A percentile compares a stretch with the other conserved stretches of the same genome.
These are phyloP conservation scores for Bellardia pandia DNA, from an alignment of 2,888 invertebrate species.

Conservation along the genomic window DNA sequence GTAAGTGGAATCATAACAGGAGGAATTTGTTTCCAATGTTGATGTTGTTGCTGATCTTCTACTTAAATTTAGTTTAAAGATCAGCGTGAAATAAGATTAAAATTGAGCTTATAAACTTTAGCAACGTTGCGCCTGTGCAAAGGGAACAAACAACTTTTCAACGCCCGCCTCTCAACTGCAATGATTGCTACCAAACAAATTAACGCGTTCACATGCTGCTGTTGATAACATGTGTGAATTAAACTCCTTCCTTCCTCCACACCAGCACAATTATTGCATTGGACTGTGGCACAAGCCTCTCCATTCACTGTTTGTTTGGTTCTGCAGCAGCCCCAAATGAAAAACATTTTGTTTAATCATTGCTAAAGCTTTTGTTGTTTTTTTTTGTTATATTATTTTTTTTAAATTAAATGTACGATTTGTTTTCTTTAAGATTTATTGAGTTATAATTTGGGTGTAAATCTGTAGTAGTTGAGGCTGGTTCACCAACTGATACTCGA, in stretches of 20 bases:
- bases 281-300: constrained; percentile 65
- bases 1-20: constrained; percentile 53
- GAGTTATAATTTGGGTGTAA: constrained; percentile 84
- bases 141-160: constrained; percentile 77
- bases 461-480: constrained; percentile 75
- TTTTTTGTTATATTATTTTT: constrained; percentile 16
- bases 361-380: constrained; percentile 55
- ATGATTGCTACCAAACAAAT: constrained; percentile 70
- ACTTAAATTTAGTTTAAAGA: constrained; percentile 76
- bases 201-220: constrained; percentile 59
- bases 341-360: constrained; percentile 58
- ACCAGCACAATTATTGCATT: constrained; percentile 32
- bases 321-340: constrained; percentile 48
- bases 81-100: constrained; percentile 84
- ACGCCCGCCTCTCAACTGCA: constrained; percentile 54
- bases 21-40: constrained; percentile 54
- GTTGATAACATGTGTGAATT: constrained; percentile 63
- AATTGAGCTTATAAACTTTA: constrained; percentile 78
- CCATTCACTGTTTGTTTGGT: constrained; percentile 22
- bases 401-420: constrained; percentile 71
- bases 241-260: background rate
- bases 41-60: constrained; percentile 56
- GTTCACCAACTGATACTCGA: constrained; percentile 16
- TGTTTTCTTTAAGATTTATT: constrained; percentile 80
- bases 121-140: constrained; percentile 11